Evolutionary conservation across 2,888 invertebrate genomes (phyloP), one percentile per base, ranked within the genome.

Genomic region (Nudaria mundana): DNA sequence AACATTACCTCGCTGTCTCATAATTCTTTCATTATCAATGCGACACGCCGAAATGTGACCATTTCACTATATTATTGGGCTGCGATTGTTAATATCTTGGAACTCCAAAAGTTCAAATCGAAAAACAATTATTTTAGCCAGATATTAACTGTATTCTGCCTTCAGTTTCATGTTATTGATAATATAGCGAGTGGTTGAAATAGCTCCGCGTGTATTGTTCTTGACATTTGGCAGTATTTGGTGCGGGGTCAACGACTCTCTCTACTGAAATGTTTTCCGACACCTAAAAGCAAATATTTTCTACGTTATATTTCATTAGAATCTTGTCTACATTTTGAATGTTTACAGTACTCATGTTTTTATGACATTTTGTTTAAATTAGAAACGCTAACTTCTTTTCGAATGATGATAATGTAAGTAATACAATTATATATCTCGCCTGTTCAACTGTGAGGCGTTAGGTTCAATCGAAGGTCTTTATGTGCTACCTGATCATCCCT

Each of bases 141-240:
- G n/a, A n/a, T n/a, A n/a, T n/a, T n/a, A n/a, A n/a, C n/a, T n/a
- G n/a, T n/a, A n/a, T n/a, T n/a, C n/a, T n/a, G n/a, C n/a, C n/a
- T n/a, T n/a, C n/a, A n/a, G n/a, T 8, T 28, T 28, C 13, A 28
- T 32, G 25, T 39, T 33, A 51, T 59, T 58, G 63, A 61, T 61
- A 66, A 71, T 63, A 55, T 59, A 61, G 8, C 36, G 63, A 66
- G 64, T 60, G 69, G 74, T 75, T 52, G 66, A 63, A 72, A 69
- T 57, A 66, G 68, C 60, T 71, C 68, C 68, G 75, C 76, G 71
- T 69, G 77, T 80, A 82, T 83, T 85, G 82, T 85, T 83, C 76
- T 81, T 76, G 72, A 74, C 75, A 80, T 83, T 83, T 76, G 75
- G 77, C 76, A 72, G 74, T 74, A 80, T 83, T 83, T 76, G 75